These are phyloP conservation scores for Paelopatides confundens DNA, from an alignment of 53 echinoderm and acorn worm species.

Conservation along the genomic window DNA sequence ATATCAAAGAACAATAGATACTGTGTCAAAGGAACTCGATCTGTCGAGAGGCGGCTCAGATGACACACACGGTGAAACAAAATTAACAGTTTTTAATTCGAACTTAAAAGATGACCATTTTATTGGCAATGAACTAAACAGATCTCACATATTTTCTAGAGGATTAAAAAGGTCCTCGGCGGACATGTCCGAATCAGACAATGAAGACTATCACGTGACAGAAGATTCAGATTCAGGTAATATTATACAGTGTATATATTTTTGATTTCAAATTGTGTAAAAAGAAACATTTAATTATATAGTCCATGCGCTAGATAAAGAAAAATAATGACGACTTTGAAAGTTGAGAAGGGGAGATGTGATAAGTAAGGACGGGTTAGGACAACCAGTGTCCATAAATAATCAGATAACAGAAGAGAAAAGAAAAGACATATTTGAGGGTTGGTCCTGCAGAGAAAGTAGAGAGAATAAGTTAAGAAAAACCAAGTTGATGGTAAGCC, in stretches of 20 bases:
- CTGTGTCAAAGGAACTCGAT: neutral
- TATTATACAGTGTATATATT: neutral
- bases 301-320: too few relatives aligned
- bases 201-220: conserved; percentile 14
- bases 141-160: conserved; percentile 13
- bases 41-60: neutral
- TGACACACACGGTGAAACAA: neutral
- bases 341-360: too few relatives aligned
- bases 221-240: conserved; percentile 10
- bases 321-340: too few relatives aligned
- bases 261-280: neutral
- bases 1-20: neutral
- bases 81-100: neutral
- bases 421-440: too few relatives aligned
- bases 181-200: conserved; percentile 20
- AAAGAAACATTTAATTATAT: neutral
- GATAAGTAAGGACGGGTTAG: too few relatives aligned
- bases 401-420: too few relatives aligned
- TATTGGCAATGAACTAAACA: neutral
- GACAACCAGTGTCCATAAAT: too few relatives aligned
- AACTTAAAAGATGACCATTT: conserved; percentile 37
- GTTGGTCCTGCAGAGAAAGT: too few relatives aligned
- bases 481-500: too few relatives aligned
- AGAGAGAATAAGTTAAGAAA: too few relatives aligned
- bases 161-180: conserved; percentile 8